phyloP scores from a whole-genome alignment of 2,888 invertebrate species.

The Cecidostiba fungosa region DNA sequence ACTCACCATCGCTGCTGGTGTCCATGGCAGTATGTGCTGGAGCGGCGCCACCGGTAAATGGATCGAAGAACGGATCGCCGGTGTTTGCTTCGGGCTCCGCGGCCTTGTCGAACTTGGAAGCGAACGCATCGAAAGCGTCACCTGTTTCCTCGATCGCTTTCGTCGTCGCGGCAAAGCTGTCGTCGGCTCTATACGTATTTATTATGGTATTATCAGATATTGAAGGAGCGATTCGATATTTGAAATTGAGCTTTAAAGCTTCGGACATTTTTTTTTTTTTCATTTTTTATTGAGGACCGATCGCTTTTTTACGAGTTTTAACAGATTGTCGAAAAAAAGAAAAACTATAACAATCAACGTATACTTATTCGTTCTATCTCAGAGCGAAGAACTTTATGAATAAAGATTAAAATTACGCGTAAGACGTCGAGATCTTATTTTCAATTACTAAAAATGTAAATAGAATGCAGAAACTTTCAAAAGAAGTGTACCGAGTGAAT shows the following conservation, averaged over 20 bases:
- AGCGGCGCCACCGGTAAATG: conserved; percentile 79
- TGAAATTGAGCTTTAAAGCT: background rate
- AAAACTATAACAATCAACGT: too few species aligned
- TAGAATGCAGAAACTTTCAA: background rate
- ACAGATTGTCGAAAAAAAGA: too few species aligned
- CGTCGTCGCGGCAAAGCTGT: conserved; percentile 66
- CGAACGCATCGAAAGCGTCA: conserved; percentile 92
- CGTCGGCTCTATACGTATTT: background rate
- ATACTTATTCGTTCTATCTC: too few species aligned
- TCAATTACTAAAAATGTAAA: background rate
- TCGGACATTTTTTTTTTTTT: background rate
- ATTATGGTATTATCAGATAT: background rate
- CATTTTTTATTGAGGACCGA: too few species aligned
- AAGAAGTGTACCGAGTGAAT: background rate
- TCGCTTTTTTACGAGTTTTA: too few species aligned
- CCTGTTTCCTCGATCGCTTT: conserved; percentile 75
- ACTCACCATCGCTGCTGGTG: conserved; percentile 77
- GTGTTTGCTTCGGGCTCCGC: conserved; percentile 79
- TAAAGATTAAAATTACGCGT: background rate
- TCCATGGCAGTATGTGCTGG: conserved; percentile 76
- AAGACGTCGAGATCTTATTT: background rate
- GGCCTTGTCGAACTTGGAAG: conserved; percentile 92
- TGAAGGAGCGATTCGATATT: background rate
- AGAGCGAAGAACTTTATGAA: background rate
- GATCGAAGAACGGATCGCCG: conserved; percentile 81